Base-by-base conservation (phyloP, 2,797 vertebrate species). In the Clarias pachynema region DNA sequence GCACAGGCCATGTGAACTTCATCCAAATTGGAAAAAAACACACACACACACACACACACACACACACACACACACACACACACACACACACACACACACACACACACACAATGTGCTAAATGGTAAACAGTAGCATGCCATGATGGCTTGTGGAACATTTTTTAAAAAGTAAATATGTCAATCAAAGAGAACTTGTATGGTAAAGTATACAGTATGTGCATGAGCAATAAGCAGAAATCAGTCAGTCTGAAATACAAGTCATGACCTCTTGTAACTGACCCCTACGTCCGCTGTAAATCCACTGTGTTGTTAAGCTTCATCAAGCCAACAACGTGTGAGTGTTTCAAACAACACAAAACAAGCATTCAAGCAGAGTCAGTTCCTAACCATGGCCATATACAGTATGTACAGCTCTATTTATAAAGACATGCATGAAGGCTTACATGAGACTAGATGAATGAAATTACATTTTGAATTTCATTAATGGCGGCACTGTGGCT, bases 221-320 rank as follows among this genome's bases (percentile, higher is more conserved):
- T 63, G 70, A 60, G 79, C 31, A 10, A 37, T 66, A 65, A 15
- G 80, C 37, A 60, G 53, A 68, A 7, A 59, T 84, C 86, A 63
- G 86, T 86, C 77, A 53, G 86, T 29, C 1, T 37, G 68, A 78
- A 86, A 68, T 69, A 66, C 65, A 59, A 86, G 81, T 84, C 85
- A 63, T 60, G 81, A 82, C 84, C 88, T 75, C 49, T 49, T 49
- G 70, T 53, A 81, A 9, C 31, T n/a, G 59, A 62, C 75, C 56
- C 12, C 16, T 26, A 56, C 68, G 82, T 66, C 81, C 66, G 73
- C 83, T 63, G 82, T 88, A 87, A 88, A 87, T 87, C 83, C 68
- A 68, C 10, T 37, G 79, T 60, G 82, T 86, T 87, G 86, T 89
- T 81, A 85, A 59, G 84, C 81, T 37, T 86, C 87, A 86, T 81